These are phyloP conservation scores for Oncorhynchus masou DNA, from an alignment of 2,113 vertebrate species.

Conservation along the genomic window DNA sequence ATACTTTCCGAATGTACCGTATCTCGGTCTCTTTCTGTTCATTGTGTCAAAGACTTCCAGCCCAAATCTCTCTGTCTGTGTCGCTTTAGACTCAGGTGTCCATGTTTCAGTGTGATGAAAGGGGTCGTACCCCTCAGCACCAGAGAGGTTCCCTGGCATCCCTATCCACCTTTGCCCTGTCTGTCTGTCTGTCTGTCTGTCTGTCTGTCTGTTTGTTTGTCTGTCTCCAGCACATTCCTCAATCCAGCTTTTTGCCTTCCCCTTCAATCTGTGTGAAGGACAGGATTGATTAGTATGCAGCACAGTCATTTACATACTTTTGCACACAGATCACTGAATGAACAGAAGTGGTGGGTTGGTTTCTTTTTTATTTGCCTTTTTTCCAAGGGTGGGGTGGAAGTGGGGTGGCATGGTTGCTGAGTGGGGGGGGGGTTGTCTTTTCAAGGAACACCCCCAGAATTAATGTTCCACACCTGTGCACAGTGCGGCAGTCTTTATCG, in stretches of 20 bases:
- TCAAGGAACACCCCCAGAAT: slow-evolving; percentile 81
- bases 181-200: background rate
- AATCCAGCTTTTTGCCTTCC: slow-evolving; percentile 44
- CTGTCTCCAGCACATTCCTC: background rate
- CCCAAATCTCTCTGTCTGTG: background rate
- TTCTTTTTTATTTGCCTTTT: slow-evolving; percentile 24
- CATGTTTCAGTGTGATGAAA: slow-evolving; percentile 51
- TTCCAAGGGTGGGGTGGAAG: slow-evolving; percentile 24
- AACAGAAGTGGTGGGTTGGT: slow-evolving; percentile 37
- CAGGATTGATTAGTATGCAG: slow-evolving; percentile 71
- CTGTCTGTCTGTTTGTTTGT: background rate
- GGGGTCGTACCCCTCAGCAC: slow-evolving; percentile 27
- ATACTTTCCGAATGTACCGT: background rate
- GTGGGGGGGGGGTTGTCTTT: slow-evolving; percentile 59
- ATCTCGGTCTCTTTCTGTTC: background rate
- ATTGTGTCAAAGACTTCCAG: background rate
- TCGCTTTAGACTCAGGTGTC: background rate
- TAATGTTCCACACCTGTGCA: slow-evolving; percentile 85
- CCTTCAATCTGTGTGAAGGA: slow-evolving; percentile 69
- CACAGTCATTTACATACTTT: slow-evolving; percentile 76
- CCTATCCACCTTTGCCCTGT: slow-evolving; percentile 49
- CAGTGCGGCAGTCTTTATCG: slow-evolving; percentile 79
- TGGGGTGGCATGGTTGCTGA: slow-evolving; percentile 22
- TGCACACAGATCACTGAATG: slow-evolving; percentile 60
- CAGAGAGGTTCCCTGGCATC: slow-evolving; percentile 33